Evolutionary conservation across 2,797 vertebrate species (phyloP).

Genomic region (Sebastolobus alascanus): DNA sequence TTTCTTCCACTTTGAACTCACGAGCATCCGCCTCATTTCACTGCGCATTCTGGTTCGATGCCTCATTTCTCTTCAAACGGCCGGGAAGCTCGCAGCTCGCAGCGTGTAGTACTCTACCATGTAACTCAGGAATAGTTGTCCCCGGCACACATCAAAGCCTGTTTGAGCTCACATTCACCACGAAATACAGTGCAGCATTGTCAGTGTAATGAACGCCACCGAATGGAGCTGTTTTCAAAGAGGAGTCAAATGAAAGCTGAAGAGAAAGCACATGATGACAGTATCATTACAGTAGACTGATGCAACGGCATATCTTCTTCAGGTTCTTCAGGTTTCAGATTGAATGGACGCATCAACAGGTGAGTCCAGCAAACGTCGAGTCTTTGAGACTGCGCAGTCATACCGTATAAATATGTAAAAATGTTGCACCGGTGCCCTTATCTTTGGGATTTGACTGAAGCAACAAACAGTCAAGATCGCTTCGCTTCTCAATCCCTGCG

Average conservation of each 20-base stretch:
- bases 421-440: slow-evolving; percentile 52
- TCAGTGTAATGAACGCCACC: slow-evolving; percentile 56
- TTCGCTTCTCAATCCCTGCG: slow-evolving; percentile 42
- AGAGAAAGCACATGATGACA: slow-evolving; percentile 59
- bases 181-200: slow-evolving; percentile 65
- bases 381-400: slow-evolving; percentile 30
- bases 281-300: slow-evolving; percentile 57
- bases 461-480: slow-evolving; percentile 59
- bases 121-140: slow-evolving; percentile 58
- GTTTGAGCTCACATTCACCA: slow-evolving; percentile 65
- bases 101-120: slow-evolving; percentile 38
- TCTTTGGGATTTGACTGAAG: slow-evolving; percentile 58
- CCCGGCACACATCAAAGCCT: slow-evolving; percentile 73
- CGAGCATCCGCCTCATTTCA: slow-evolving; percentile 29
- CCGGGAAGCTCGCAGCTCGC: slow-evolving; percentile 47
- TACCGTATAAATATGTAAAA: slow-evolving; percentile 56
- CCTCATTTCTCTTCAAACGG: slow-evolving; percentile 53
- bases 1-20: slow-evolving; percentile 40
- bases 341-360: slow-evolving; percentile 36
- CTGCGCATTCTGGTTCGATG: background rate
- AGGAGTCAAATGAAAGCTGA: slow-evolving; percentile 66
- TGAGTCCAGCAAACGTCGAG: slow-evolving; percentile 49
- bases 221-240: slow-evolving; percentile 60
- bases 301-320: slow-evolving; percentile 58
- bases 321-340: slow-evolving; percentile 43